phyloP scores from a whole-genome alignment of 2,113 vertebrate genomes.

The Oryzias curvinotus region DNA sequence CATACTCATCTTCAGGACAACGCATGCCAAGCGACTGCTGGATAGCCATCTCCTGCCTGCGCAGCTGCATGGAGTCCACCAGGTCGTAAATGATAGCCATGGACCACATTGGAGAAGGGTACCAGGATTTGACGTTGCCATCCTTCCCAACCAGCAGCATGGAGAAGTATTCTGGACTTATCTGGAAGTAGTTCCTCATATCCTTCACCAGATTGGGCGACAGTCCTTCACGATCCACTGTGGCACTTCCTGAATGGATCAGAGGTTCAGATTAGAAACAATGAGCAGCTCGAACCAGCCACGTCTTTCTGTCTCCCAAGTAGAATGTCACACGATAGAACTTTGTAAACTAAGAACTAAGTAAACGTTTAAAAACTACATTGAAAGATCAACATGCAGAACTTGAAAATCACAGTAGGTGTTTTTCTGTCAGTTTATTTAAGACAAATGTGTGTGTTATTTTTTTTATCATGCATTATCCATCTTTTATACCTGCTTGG shows the following conservation, averaged over 20 bases:
- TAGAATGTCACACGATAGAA: too few species aligned
- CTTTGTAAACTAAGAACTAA: too few species aligned
- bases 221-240: conserved; percentile 92
- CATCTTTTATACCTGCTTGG: too few species aligned
- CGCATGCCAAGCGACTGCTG: conserved; percentile 97
- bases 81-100: conserved; percentile 98
- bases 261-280: background rate
- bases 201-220: conserved; percentile 89
- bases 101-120: conserved; percentile 98
- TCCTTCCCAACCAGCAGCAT: conserved; percentile 99
- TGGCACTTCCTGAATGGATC: conserved; percentile 83
- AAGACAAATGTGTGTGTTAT: too few species aligned
- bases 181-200: conserved; percentile 97
- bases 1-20: conserved; percentile 95
- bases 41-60: conserved; percentile 98
- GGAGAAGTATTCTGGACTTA: conserved; percentile 97
- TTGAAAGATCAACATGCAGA: too few species aligned
- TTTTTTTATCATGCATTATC: too few species aligned
- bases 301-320: too few species aligned
- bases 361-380: too few species aligned
- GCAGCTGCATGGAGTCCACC: conserved; percentile 98
- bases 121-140: conserved; percentile 98
- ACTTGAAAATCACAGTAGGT: too few species aligned
- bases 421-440: too few species aligned
- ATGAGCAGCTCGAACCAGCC: background rate